Evolutionary conservation across 1,140 invertebrate genomes (phyloP), one percentile per base, ranked within the genome.

Genomic region (Acyrthosiphon pisum): DNA sequence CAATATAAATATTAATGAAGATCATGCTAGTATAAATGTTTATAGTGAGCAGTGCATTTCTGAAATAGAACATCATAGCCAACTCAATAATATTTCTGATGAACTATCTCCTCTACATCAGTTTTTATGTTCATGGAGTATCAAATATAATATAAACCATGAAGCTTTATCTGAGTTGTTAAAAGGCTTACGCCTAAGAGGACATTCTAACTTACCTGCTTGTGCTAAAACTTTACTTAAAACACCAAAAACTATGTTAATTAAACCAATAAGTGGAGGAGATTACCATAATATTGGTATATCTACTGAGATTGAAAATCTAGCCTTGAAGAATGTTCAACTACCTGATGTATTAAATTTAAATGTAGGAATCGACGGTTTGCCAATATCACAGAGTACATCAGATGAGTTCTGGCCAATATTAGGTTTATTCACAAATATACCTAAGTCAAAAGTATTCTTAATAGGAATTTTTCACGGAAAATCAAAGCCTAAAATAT

Each of bases 261-360:
- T 68, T n/a, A 68, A n/a, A 68, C 30, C 60, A 68, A 68, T 68
- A 68, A 68, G 60, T 68, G 60, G 60, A 68, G 60, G 60, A 68
- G 60, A 68, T 68, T 68, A 68, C 30, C 30, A 68, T 68, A 26
- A 68, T n/a, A 68, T 48, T 48, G 41, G 46, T 46, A 30, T 46
- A 88, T 30, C 30, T 88, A 46, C 37, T 14, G 37, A 50, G 23
- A 48, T 46, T 7, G 22, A 88, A 88, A 46, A 46, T 46, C 26
- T 46, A 30, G 26, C 11, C 7, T 30, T 9, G 60, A 68, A 68
- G 60, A 68, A 68, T 88, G 46, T 88, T 46, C 11, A 44, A 84
- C 83, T 84, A 53, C 53, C 53, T 53, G 53, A 53, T 53, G 53
- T 53, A 23, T 53, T 53, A 53, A 2, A 53, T 53, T 53, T 37